Percentiles rank a stretch among this genome's conserved stretches.
These are phyloP conservation scores for Megastigmus dorsalis DNA, from an alignment of 2,888 invertebrate genomes.

Conservation along the genomic window DNA sequence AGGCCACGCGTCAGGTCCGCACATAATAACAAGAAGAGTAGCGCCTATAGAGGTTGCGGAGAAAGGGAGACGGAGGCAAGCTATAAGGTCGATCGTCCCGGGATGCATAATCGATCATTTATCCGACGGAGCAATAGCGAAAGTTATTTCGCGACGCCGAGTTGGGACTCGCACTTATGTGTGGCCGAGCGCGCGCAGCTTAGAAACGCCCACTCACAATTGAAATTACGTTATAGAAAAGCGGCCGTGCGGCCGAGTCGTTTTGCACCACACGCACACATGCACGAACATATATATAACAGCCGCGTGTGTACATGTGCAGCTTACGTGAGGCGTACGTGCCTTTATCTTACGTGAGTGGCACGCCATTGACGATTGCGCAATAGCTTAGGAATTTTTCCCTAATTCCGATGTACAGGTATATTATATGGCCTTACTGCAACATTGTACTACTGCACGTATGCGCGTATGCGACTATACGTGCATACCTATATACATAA, in stretches of 20 bases:
- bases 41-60: too few species aligned
- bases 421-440: too few species aligned
- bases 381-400: not conserved
- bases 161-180: not conserved
- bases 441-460: too few species aligned
- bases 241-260: not conserved
- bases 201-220: constrained; percentile 1
- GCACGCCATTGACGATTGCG: too few species aligned
- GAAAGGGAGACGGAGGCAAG: too few species aligned
- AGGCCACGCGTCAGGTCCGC: too few species aligned
- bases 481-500: not conserved
- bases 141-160: not conserved
- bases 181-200: not conserved
- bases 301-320: too few species aligned
- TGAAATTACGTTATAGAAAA: constrained; percentile 21
- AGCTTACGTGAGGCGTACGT: too few species aligned
- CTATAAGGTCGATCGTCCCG: not conserved
- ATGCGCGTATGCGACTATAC: too few species aligned
- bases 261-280: not conserved
- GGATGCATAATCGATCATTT: constrained; percentile 20
- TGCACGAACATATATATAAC: too few species aligned
- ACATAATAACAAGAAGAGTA: too few species aligned
- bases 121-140: not conserved
- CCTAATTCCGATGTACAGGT: not conserved
- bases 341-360: too few species aligned